Base-by-base conservation (phyloP, 2,888 invertebrate genomes). In the Dendrolimus pini region DNA sequence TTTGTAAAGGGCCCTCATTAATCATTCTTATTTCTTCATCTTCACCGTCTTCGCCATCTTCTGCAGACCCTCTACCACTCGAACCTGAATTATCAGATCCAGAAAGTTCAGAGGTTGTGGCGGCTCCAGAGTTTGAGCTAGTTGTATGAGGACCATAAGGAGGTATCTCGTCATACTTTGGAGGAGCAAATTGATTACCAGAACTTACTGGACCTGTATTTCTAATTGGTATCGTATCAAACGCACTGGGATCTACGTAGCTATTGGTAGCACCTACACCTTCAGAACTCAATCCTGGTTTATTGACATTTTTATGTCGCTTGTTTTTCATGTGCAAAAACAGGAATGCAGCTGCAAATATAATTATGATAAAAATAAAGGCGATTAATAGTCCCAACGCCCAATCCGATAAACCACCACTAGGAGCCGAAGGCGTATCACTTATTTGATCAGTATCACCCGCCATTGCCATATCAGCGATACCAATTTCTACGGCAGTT, bases 11-110 rank as follows among this genome's bases (percentile, higher is more conserved):
- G 0, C 97, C 96, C 82, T 98, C 98, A 78, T 98, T 98, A 65
- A 99, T 99, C 98, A 98, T 98, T 67, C 98, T 92, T 57, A 99
- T 98, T 83, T 99, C 99, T 82, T 98, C 98, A 77, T 99, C 99
- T 71, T 98, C 97, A 1, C 96, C 96, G 74, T 96, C 96, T 67
- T 96, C 96, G 0, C 96, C 96, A 68, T 98, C 98, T 84, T 98
- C 98, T 1, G 98, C 98, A 0, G 98, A 98, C 0, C 99, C 99
- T 55, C 98, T 92, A 7, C 99, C 99, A 76, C 98, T 98, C 0
- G 98, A 98, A 0, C 98, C 98, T 0, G 98, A 98, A 71, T 98
- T 97, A 65, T 98, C 98, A 47, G 98, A 98, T 2, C 97, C 98
- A 0, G 97, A 98, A 8, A 98, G 87, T 77, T 98, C 98, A 0